These are phyloP conservation scores for Stenchaetothrips biformis DNA, from an alignment of 2,888 invertebrate species.

Conservation along the genomic window DNA sequence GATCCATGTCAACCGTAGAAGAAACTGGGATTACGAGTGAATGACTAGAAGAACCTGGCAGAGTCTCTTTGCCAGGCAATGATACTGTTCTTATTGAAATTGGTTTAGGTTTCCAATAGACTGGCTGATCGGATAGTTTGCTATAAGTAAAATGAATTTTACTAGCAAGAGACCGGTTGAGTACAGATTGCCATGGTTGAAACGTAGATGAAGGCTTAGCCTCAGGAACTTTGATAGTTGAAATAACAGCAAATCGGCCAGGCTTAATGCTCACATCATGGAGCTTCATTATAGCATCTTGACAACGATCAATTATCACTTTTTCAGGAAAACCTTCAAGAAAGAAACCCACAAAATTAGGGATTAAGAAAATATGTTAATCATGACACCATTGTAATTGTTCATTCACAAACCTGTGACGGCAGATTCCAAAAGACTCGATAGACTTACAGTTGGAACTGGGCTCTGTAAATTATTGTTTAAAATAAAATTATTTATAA, in stretches of 20 bases:
- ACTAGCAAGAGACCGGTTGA: not conserved
- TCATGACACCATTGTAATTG: too few species aligned
- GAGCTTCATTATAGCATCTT: conserved; percentile 11
- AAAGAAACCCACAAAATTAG: not conserved
- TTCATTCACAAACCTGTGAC: not conserved
- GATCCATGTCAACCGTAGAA: not conserved
- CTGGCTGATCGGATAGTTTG: not conserved
- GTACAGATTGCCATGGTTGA: not conserved
- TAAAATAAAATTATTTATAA: not conserved
- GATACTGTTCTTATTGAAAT: not conserved
- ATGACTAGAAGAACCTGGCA: not conserved
- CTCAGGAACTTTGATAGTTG: not conserved
- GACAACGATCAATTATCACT: not conserved
- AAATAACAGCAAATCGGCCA: conserved; percentile 3
- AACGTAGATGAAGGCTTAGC: not conserved
- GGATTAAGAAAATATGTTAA: too few species aligned
- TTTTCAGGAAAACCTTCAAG: not conserved
- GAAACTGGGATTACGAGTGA: not conserved
- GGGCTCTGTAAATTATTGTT: not conserved
- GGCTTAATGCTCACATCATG: conserved; percentile 15
- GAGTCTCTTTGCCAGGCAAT: not conserved
- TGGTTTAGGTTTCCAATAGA: not conserved
- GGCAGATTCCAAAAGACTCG: not conserved
- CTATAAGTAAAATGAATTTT: not conserved
- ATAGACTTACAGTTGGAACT: not conserved